Evolutionary conservation across 2,888 invertebrate species (phyloP).

Genomic region (Tenthredo notha): DNA sequence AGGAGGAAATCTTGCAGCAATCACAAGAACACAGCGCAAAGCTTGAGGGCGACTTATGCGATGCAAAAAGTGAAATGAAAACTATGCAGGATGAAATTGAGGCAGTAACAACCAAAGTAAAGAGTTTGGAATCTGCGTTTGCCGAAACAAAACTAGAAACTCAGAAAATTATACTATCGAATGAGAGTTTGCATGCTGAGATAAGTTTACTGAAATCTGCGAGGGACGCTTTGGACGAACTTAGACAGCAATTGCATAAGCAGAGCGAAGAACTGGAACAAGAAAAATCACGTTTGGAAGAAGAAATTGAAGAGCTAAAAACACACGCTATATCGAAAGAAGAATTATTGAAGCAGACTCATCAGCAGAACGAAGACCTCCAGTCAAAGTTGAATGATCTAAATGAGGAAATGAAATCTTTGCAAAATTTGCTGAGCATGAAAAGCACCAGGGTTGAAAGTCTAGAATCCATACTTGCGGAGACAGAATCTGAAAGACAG

Average conservation of each 20-base stretch:
- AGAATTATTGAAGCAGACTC: constrained; percentile 44
- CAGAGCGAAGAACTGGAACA: constrained; percentile 55
- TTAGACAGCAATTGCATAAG: constrained; percentile 50
- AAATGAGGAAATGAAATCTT: constrained; percentile 36
- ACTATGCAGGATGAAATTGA: constrained; percentile 19
- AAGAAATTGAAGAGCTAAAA: constrained; percentile 38
- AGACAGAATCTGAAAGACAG: constrained; percentile 56
- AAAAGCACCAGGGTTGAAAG: constrained; percentile 52
- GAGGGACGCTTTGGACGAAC: constrained; percentile 11
- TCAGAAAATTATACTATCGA: constrained; percentile 55
- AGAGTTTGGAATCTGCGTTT: constrained; percentile 26
- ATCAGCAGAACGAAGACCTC: constrained; percentile 37
- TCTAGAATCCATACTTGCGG: constrained; percentile 52
- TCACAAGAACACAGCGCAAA: constrained; percentile 55
- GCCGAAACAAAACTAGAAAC: constrained; percentile 50
- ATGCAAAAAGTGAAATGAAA: constrained; percentile 55
- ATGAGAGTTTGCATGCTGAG: constrained; percentile 12
- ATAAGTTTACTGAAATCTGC: constrained; percentile 16
- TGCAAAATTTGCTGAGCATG: constrained; percentile 20
- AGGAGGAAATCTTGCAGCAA: constrained; percentile 55
- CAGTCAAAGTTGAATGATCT: constrained; percentile 31
- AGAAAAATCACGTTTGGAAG: constrained; percentile 53
- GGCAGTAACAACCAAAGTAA: constrained; percentile 52
- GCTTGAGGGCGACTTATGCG: constrained; percentile 54
- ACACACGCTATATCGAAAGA: constrained; percentile 1